phyloP scores from a whole-genome alignment of 2,797 vertebrate species.

The Ambastaia sidthimunki region DNA sequence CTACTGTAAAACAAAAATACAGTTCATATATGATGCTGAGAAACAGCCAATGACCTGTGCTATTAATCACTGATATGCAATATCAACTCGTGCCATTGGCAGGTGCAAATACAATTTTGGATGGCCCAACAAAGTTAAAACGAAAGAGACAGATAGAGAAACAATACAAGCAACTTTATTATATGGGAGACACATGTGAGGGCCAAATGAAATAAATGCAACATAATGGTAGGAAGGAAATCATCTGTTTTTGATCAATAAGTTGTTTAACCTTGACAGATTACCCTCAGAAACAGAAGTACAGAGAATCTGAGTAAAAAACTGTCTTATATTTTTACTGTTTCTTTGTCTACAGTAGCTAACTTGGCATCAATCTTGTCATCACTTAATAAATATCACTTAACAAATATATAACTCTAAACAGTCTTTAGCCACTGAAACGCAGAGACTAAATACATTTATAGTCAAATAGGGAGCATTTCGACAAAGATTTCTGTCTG shows the following conservation, averaged over 20 bases:
- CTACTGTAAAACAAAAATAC: too few relatives aligned
- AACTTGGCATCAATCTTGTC: not conserved
- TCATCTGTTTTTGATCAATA: conserved; percentile 27
- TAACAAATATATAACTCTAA: not conserved
- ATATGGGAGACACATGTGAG: conserved; percentile 5
- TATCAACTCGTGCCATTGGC: not conserved
- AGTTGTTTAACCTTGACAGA: not conserved
- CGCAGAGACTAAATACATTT: not conserved
- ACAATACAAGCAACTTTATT: not conserved
- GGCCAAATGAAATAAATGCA: conserved; percentile 19
- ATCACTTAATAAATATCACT: not conserved
- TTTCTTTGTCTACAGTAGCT: not conserved
- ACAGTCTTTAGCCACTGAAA: not conserved
- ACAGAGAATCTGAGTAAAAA: not conserved
- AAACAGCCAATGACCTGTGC: too few relatives aligned
- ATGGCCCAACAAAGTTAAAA: not conserved
- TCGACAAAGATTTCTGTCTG: not conserved
- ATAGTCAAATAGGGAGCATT: conserved; percentile 1
- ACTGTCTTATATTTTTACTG: not conserved
- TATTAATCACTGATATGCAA: too few relatives aligned
- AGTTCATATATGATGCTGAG: not conserved
- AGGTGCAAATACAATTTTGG: not conserved
- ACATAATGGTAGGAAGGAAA: not conserved
- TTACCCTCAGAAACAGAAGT: not conserved
- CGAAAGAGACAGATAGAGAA: conserved; percentile 4